Base-by-base conservation (phyloP, 2,797 vertebrate genomes). In the Valencia hispanica region DNA sequence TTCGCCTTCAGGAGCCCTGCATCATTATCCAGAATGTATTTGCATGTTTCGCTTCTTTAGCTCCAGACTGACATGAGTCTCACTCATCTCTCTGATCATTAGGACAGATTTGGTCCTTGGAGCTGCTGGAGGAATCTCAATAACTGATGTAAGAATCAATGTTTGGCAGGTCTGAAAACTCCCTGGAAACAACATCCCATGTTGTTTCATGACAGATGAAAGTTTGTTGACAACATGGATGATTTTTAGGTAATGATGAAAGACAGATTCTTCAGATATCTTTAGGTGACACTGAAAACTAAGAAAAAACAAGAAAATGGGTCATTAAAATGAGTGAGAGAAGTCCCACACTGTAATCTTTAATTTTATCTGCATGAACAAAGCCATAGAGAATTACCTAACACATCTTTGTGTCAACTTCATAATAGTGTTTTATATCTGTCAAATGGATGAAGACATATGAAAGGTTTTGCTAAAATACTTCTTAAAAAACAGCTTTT, bases 111-210 rank as follows among this genome's bases (percentile, higher is more conserved):
- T 50, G 27, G 69, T 53, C 34, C 69, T 53, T 51, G 22, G 69
- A 71, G 69, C 48, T 71, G 69, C 47, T 70, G 32, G 32, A 70
- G 47, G 68, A 34, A 51, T 50, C 30, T 34, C 68, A 70, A 50
- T 70, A 50, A 50, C 48, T 51, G 48, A 50, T 50, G 68, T 70
- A 32, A 70, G 68, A 70, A 34, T 50, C 48, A 14, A 22, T 70
- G 36, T 50, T 70, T 51, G 18, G 32, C 47, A 70, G 30, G 25
- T 34, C 48, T 66, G 36, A 41, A 41, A 11, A 41, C 22, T 66
- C 22, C 47, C 30, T 51, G 20, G 68, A 70, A 70, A 70, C 45
- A 12, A 70, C 68, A 20, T 12, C 27, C 43, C 17, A 20, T 51
- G 20, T 34, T 32, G 27, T 70, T 34, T 2, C 2, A 20, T 34